Evolutionary conservation across 2,113 vertebrate genomes (phyloP).

Genomic region (Pollimyrus isidori): DNA sequence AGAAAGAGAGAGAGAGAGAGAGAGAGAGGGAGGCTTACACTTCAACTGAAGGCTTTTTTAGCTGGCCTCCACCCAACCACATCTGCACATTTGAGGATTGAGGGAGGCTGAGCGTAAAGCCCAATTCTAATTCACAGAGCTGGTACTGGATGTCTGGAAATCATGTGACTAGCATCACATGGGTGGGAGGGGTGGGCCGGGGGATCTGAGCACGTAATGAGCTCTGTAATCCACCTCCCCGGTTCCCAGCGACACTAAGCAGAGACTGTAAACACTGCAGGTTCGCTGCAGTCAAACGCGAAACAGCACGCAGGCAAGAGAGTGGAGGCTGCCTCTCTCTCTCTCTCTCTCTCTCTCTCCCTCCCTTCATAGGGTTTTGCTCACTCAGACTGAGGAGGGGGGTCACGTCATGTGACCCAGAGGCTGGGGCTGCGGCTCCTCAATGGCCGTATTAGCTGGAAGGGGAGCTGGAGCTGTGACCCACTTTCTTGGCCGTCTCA

Average conservation of each 20-base stretch:
- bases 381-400: constrained; percentile 12
- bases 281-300: constrained; percentile 33
- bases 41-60: constrained; percentile 29
- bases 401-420: constrained; percentile 11
- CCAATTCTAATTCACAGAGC: constrained; percentile 48
- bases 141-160: constrained; percentile 54
- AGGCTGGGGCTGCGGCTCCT: not conserved
- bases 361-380: not conserved
- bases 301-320: constrained; percentile 16
- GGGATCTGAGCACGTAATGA: constrained; percentile 48
- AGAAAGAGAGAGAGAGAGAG: constrained; percentile 19
- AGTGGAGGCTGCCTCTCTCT: constrained; percentile 24
- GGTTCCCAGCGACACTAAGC: constrained; percentile 59
- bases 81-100: constrained; percentile 46
- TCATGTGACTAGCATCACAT: constrained; percentile 66
- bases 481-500: constrained; percentile 45
- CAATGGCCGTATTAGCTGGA: not conserved
- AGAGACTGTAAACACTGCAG: constrained; percentile 58
- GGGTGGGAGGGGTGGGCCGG: constrained; percentile 38
- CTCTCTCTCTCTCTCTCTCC: not conserved
- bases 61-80: constrained; percentile 28
- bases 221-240: constrained; percentile 61
- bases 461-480: constrained; percentile 41
- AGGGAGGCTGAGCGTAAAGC: constrained; percentile 63
- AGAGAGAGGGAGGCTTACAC: constrained; percentile 23